Evolutionary conservation across 2,797 vertebrate species (phyloP), one percentile per base, ranked within the genome.

Genomic region (Yasuhikotakia modesta): DNA sequence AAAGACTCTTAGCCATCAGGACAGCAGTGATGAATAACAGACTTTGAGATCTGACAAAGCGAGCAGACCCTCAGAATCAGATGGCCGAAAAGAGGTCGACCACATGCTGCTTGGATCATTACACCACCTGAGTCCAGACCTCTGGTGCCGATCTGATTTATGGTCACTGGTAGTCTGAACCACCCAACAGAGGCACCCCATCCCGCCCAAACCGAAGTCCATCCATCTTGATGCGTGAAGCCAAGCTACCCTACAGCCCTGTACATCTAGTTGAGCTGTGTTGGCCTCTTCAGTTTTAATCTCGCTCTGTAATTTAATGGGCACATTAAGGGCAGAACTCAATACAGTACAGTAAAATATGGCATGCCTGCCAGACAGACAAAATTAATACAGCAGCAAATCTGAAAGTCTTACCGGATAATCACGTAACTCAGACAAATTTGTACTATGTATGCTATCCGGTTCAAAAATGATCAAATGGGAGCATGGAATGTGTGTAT

Each of bases 41-140:
- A 84, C 83, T 79, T 84, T 86, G 82, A 85, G 87, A 87, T 88
- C 84, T 21, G 81, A 81, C 77, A 86, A 88, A 91, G 88, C 81
- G 89, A 87, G 89, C 89, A 87, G 88, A 91, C 88, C 90, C 90
- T 91, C 85, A 85, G 88, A 92, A 91, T 90, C 90, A 87, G 87
- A 87, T 88, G 86, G 89, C 87, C 89, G 86, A 88, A 87, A 87
- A 90, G 88, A 88, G 90, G 87, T 83, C 32, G 85, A 86, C 89
- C 92, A 86, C 91, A 90, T 90, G 92, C 92, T 90, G 91, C 83
- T 85, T 86, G 91, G 91, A 91, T 93, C 92, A 93, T 94, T 94
- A 92, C 91, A 86, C 91, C 87, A 89, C 92, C 91, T 91, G 90
- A 88, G 92, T 87, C 86, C 70, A 83, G 87, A 90, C 91, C 90